Evolutionary conservation across 2,113 vertebrate species (phyloP), one percentile per base, ranked within the genome.

Genomic region (Entosphenus tridentatus): DNA sequence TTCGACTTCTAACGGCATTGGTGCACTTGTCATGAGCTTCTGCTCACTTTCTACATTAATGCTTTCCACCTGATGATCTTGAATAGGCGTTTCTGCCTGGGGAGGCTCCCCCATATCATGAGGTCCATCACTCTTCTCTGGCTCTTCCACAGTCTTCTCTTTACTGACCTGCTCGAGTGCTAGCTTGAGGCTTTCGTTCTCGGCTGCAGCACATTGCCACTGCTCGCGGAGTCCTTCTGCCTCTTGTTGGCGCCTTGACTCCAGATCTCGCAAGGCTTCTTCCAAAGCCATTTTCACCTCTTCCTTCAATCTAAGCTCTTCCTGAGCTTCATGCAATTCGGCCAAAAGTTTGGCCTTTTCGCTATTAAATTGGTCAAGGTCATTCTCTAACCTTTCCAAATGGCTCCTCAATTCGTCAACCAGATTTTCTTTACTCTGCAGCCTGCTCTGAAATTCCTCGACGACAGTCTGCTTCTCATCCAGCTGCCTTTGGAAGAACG

Each of bases 131-230:
- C 21, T 16, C n/a, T 2, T 21, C n/a, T 9, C 21, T 16, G 8
- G n/a, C 21, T 21, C 21, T 65, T 65, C 62, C 21, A 21, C 8
- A 16, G n/a, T 11, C 21, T 65, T 65, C 21, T 65, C 62, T 65
- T 65, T n/a, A n/a, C n/a, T 21, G n/a, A 65, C 62, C n/a, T 65
- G n/a, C 71, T 88, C 82, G 73, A 90, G 4, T 73, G 87, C 81
- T 18, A 70, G 59, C 73, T 79, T 86, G 68, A 91, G 73, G 67
- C 71, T 74, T 70, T 81, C 77, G n/a, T 77, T 75, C 1, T 78
- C 73, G 54, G 77, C 73, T 76, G 87, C 80, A 0, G 81, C 81
- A 74, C 85, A 79, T 3, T 70, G 71, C 73, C 81, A 80, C 18
- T 78, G 76, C 70, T 77, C 62, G 8, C 21, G 39, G 3, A 39